A percentile compares a stretch with the other conserved stretches of the same genome.
These are phyloP conservation scores for Drosophila watanabei DNA, from an alignment of 1,140 invertebrate species.

Conservation along the genomic window DNA sequence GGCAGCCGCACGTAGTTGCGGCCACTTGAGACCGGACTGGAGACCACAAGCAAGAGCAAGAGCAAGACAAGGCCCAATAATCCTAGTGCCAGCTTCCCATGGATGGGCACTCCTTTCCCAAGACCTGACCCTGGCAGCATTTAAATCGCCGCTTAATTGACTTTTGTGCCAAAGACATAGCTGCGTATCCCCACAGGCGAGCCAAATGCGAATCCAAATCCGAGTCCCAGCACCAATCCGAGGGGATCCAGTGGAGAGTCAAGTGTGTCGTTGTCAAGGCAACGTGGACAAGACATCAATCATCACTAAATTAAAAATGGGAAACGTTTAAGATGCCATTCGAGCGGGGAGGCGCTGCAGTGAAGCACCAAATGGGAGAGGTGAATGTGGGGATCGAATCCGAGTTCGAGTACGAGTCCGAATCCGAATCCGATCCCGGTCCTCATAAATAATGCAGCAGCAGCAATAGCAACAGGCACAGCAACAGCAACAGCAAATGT, in stretches of 20 bases:
- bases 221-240: constrained; percentile 14
- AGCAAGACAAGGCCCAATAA: constrained; percentile 14
- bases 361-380: constrained; percentile 26
- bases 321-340: constrained; percentile 79
- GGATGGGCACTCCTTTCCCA: constrained; percentile 64
- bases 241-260: constrained; percentile 44
- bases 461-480: constrained; percentile 32
- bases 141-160: constrained; percentile 80
- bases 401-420: constrained; percentile 13
- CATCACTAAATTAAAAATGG: constrained; percentile 82
- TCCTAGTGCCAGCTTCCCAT: constrained; percentile 39
- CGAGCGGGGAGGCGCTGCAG: constrained; percentile 29
- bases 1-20: constrained; percentile 33
- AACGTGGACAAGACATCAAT: constrained; percentile 81
- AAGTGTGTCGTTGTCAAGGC: constrained; percentile 77
- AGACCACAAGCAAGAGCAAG: background rate
- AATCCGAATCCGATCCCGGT: constrained; percentile 28
- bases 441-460: constrained; percentile 80
- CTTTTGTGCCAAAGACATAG: constrained; percentile 66
- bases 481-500: constrained; percentile 60
- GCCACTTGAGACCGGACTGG: constrained; percentile 36
- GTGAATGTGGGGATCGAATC: constrained; percentile 55
- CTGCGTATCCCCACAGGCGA: constrained; percentile 71
- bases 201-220: constrained; percentile 39
- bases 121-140: constrained; percentile 75